Evolutionary conservation across 2,113 vertebrate genomes (phyloP), one percentile per base, ranked within the genome.

Genomic region (Riparia riparia): DNA sequence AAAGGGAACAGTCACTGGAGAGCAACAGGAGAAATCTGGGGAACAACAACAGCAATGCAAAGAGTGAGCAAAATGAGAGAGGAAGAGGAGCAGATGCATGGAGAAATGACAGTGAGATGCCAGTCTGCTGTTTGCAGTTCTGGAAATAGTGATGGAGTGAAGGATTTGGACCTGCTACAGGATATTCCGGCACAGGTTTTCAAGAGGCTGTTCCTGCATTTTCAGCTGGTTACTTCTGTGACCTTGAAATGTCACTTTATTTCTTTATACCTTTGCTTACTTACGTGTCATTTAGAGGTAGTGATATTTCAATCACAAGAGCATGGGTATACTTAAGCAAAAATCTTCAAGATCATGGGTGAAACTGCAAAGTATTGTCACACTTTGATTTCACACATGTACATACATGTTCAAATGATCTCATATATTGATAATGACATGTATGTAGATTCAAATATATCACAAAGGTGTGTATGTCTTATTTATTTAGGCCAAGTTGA

Each of bases 401-500:
- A 58, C 8, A 83, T 68, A 70, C 12, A 9, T 41, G 47, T 32
- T 89, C 34, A 68, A 64, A 66, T 78, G 34, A 81, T 51, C 68
- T 71, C 17, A 26, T 60, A 12, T 34, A 74, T n/a, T 1, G 1
- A 14, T 78, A 88, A 63, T 6, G 10, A 66, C 26, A 81, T 5
- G 0, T 28, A 92, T 66, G 80, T 63, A 86, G 64, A 70, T 65
- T 90, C 63, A 94, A 95, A 93, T 95, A 74, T 45, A 82, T 82
- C 82, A 71, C 70, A 15, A 82, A 93, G 17, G 78, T 90, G 86
- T 25, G 8, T 90, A 96, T 90, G 83, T 74, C 76, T 81, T 96
- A 93, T 96, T 92, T 93, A 92, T 97, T 96, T 94, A 89, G 93
- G 95, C 94, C 79, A 91, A 69, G 91, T 90, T 96, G 97, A 97